Base-by-base conservation (phyloP, 1,140 invertebrate genomes). In the Drosophila lacteicornis region DNA sequence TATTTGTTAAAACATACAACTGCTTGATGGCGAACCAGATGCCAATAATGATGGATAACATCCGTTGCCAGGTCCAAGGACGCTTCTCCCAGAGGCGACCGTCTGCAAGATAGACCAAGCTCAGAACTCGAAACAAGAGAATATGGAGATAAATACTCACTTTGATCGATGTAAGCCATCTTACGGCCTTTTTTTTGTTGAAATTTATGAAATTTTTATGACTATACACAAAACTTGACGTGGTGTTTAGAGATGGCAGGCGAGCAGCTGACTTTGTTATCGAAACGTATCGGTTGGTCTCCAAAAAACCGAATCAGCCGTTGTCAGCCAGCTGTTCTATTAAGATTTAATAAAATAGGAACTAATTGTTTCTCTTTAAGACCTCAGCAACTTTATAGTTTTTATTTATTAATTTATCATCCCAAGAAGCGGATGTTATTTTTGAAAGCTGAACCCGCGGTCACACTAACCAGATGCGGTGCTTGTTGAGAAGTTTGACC, bases 21-120 rank as follows among this genome's bases (percentile, higher is more conserved):
- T 90, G 81, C 43, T 82, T 40, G 12, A 90, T 55, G 19, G 88
- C 30, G 19, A 70, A 80, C 85, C 85, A 90, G 4, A 90, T 50
- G 22, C 75, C 79, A 9, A 90, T 36, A 36, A 90, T 85, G 11
- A 90, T 70, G 50, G 61, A 82, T 19, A 85, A 45, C 17, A 90
- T 19, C 5, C 85, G 79, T 7, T 49, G 61, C 53, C 59, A 53
- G 53, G 82, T 82, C 85, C 85, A 90, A 71, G 85, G 85, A 70
- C 85, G 85, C 46, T 84, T 85, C 30, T 90, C 85, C 70, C 81
- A 90, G 1, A 90, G 61, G 1, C 81, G 79, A 74, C 85, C 85
- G 70, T 69, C 85, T 90, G 9, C 6, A 71, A 80, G 38, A n/a
- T 22, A 0, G 22, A 25, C 11, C n/a, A 55, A 56, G 1, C 7